Evolutionary conservation across 2,888 invertebrate genomes (phyloP), one percentile per base, ranked within the genome.

Genomic region (Conops quadrifasciatus): DNA sequence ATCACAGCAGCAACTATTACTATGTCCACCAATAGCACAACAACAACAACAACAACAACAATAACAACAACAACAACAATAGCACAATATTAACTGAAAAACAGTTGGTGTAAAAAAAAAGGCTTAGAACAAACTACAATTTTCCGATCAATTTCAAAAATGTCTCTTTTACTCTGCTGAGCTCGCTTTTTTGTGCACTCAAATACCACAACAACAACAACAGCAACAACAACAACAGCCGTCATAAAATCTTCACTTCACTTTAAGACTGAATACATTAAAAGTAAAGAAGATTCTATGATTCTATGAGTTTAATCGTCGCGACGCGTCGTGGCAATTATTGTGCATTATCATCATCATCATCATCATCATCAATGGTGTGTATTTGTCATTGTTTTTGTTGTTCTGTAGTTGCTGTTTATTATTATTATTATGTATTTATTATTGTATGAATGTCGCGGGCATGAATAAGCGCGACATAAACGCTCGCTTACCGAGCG

Each of bases 181-280:
- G 36, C 9, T 36, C 36, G 4, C 36, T 4, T 36, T 36, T 9
- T 7, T 7, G 9, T 7, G 36, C 36, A 36, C 36, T 36, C 5
- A 36, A 36, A 36, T 36, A 36, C 9, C 36, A 36, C 36, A 36
- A 9, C 5, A 36, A 36, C 4, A 11, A 64, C 64, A 30, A 24
- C 24, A 56, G 43, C 58, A 28, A 67, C 24, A 67, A 36, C 56
- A 67, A 43, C 56, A 60, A 72, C 72, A 71, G 71, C 72, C 49
- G 71, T 72, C 71, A 71, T 59, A 72, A 72, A 71, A 71, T 71
- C 64, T 67, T 72, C 69, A n/a, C n/a, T n/a, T n/a, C 71, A 66
- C 70, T 74, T 36, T 36, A 9, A 36, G 36, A 36, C 45, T 53
- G 43, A 70, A 58, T 43, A 21, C n/a, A 58, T 19, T 64, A 56